Percentiles rank a stretch among this genome's conserved stretches.
Evolutionary conservation across 2,113 vertebrate species (phyloP).

Genomic region (Eptatretus burgeri): DNA sequence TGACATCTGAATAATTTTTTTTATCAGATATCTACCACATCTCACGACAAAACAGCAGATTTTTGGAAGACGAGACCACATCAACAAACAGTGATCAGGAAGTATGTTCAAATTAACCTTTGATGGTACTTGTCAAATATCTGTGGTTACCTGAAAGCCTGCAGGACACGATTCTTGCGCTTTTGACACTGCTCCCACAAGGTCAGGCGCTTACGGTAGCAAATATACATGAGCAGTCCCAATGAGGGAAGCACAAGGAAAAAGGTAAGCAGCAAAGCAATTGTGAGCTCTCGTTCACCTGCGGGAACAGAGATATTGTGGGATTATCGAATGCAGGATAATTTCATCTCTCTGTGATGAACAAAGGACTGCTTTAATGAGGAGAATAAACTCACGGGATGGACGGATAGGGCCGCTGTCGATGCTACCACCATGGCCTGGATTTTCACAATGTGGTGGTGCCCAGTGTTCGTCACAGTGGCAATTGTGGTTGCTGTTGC

Average conservation of each 20-base stretch:
- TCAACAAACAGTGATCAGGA: not conserved
- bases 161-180: constrained; percentile 19
- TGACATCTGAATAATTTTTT: not conserved
- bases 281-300: constrained; percentile 25
- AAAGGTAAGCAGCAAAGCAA: constrained; percentile 27
- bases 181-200: constrained; percentile 22
- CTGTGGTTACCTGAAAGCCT: constrained; percentile 14
- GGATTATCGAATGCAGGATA: not conserved
- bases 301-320: constrained; percentile 6
- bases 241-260: constrained; percentile 30
- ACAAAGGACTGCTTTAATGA: not conserved
- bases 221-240: constrained; percentile 27
- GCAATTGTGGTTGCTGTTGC: constrained; percentile 73
- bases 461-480: constrained; percentile 55
- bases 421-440: constrained; percentile 45
- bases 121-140: not conserved
- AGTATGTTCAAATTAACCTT: not conserved
- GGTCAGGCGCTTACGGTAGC: constrained; percentile 24
- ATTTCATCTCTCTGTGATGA: not conserved
- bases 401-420: constrained; percentile 55
- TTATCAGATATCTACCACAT: not conserved
- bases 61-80: not conserved
- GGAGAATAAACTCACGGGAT: constrained; percentile 22
- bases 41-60: not conserved
- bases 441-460: constrained; percentile 47